phyloP scores from a whole-genome alignment of 1,140 invertebrate species.

The Leptoteleia sp. region DNA sequence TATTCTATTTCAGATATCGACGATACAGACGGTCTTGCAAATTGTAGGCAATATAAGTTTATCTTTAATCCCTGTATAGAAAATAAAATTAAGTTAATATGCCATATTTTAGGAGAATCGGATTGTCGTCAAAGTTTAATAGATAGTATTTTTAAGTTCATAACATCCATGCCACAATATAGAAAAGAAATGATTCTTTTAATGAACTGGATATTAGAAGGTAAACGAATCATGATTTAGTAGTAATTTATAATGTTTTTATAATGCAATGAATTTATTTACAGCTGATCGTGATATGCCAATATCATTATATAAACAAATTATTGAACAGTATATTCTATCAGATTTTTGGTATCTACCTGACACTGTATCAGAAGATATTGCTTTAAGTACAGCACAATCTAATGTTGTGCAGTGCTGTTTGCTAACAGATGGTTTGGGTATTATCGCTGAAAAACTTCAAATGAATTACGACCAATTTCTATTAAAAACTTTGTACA shows the following conservation, averaged over 20 bases:
- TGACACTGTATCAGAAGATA: conserved; percentile 74
- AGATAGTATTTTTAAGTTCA: conserved; percentile 83
- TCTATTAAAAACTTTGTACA: conserved; percentile 84
- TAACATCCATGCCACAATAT: conserved; percentile 75
- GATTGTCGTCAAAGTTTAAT: conserved; percentile 81
- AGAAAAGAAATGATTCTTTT: conserved; percentile 82
- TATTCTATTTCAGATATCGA: conserved; percentile 72
- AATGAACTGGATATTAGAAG: conserved; percentile 81
- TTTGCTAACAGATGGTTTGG: conserved; percentile 84
- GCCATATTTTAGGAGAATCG: conserved; percentile 80
- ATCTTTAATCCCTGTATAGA: conserved; percentile 75
- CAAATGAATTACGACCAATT: conserved; percentile 81
- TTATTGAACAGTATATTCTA: conserved; percentile 82
- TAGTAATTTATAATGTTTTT: background rate
- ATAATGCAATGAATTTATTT: conserved; percentile 19
- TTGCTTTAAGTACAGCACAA: conserved; percentile 80
- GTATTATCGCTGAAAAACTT: conserved; percentile 81
- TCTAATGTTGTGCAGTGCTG: conserved; percentile 84
- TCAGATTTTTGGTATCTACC: conserved; percentile 83
- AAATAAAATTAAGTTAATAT: conserved; percentile 80
- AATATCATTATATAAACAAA: conserved; percentile 74
- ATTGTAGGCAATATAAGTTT: conserved; percentile 83
- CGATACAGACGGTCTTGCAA: conserved; percentile 59
- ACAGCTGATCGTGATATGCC: conserved; percentile 55
- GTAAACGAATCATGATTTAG: conserved; percentile 31